Base-by-base conservation (phyloP, 1,140 invertebrate genomes). In the Acromyrmex heyeri region DNA sequence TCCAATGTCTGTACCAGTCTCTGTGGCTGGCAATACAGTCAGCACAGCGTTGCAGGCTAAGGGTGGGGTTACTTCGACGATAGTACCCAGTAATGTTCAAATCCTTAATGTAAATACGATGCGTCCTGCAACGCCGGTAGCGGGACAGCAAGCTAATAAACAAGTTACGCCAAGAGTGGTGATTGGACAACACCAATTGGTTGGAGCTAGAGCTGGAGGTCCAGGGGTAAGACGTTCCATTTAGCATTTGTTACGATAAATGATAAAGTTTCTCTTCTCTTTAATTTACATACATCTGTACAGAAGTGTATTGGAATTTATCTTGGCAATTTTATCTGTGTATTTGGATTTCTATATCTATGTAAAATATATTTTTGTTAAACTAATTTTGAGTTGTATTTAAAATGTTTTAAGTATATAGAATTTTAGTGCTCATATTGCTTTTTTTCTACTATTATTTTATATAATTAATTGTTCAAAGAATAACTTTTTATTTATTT, bases 21-120 rank as follows among this genome's bases (percentile, higher is more conserved):
- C 95, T 75, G 95, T 96, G 83, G 92, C 94, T 91, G 92, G 95
- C 87, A 94, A 93, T 93, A 92, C 93, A 67, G 92, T 92, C 83
- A 92, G 91, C 85, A 92, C 94, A 5, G 96, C 96, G 2, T 94
- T 96, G 75, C 96, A 97, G 91, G 95, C 95, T 38, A 95, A 96
- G 85, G 95, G 95, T 55, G 95, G 95, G 79, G 95, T 96, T 82
- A 95, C 95, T 65, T 96, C 96, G 73, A 96, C 96, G 16, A 94
- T 95, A 87, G 95, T 97, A 79, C 96, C 96, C 72, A 96, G 97
- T 86, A 98, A 98, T 95, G 97, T 98, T 88, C 98, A 98, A 94
- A 97, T 99, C 93, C 96, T 99, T 72, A 98, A 98, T 95, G 95
- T 97, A 50, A 97, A 96, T 94, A 92, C 96, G 5, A 97, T 98